These are phyloP conservation scores for Phoxinus dragarum DNA, from an alignment of 2,797 vertebrate genomes.

Conservation along the genomic window DNA sequence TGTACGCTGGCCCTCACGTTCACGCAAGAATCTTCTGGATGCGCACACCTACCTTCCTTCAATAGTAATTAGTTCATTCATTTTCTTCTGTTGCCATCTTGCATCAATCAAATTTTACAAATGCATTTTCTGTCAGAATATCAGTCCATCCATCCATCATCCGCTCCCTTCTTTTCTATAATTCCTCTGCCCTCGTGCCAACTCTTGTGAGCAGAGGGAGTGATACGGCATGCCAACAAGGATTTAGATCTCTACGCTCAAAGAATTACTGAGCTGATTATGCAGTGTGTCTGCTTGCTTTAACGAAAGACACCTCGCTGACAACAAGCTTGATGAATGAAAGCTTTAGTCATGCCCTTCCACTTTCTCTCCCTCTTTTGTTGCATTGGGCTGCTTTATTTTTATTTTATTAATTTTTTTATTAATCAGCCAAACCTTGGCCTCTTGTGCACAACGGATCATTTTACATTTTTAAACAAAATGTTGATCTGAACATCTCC, in stretches of 20 bases:
- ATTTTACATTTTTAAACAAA: neutral
- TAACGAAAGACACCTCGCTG: conserved; percentile 27
- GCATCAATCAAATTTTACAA: neutral
- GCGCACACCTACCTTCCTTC: too few relatives aligned
- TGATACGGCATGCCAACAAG: conserved; percentile 46
- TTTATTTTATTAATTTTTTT: neutral
- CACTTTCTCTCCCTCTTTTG: neutral
- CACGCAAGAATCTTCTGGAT: too few relatives aligned
- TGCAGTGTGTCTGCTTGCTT: conserved; percentile 43
- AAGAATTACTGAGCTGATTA: conserved; percentile 55
- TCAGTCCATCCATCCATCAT: neutral
- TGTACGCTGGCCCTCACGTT: too few relatives aligned
- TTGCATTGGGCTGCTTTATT: neutral
- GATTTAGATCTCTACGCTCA: conserved; percentile 50
- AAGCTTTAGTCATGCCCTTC: conserved; percentile 10
- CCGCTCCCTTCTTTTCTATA: conserved; percentile 5
- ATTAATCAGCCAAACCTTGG: neutral
- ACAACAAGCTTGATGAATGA: conserved; percentile 23
- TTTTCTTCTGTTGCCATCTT: neutral
- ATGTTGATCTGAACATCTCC: neutral
- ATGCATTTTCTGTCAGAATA: neutral
- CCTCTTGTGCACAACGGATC: neutral
- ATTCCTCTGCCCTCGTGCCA: conserved; percentile 29
- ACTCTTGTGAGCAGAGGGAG: conserved; percentile 33
- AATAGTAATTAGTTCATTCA: too few relatives aligned